Conservation (phyloP, 2,113 vertebrate genomes). For the Donacobius atricapilla region DNA sequence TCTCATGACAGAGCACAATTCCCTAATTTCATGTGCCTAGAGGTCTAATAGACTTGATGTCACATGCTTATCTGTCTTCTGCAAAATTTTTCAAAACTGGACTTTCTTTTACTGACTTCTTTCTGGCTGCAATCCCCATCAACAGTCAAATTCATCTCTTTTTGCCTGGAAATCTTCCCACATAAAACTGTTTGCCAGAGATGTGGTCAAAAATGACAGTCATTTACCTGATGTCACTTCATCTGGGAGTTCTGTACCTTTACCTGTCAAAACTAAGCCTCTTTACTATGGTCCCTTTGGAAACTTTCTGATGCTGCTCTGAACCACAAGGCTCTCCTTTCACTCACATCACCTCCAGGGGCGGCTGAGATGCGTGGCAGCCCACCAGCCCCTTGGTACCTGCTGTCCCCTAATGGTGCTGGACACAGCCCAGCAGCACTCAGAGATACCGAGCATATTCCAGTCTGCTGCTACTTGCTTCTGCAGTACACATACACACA, state of each 20-base stretch:
- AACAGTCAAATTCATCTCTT: not conserved
- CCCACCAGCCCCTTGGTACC: not conserved
- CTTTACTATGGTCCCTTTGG: not conserved
- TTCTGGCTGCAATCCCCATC: not conserved
- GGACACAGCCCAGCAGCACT: not conserved
- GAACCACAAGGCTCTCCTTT: not conserved
- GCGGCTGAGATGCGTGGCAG: rapidly evolving
- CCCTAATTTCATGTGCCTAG: not conserved
- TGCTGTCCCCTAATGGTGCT: not conserved
- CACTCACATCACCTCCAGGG: not conserved
- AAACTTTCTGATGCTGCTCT: not conserved
- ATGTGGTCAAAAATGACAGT: not conserved
- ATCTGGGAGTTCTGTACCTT: not conserved
- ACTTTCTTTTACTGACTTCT: not conserved
- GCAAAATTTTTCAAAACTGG: constrained; percentile 19
- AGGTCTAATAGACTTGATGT: constrained; percentile 14
- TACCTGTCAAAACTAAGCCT: constrained; percentile 35
- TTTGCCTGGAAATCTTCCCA: not conserved
- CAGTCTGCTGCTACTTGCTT: not conserved
- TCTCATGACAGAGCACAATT: not conserved
- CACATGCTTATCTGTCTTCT: not conserved
- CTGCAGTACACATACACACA: not conserved
- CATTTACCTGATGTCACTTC: constrained; percentile 23
- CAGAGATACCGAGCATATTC: not conserved
- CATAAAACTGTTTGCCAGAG: not conserved